A percentile compares a stretch with the other conserved stretches of the same genome.
phyloP scores from a whole-genome alignment of 2,888 invertebrate species.

The Synergus laeviventris region DNA sequence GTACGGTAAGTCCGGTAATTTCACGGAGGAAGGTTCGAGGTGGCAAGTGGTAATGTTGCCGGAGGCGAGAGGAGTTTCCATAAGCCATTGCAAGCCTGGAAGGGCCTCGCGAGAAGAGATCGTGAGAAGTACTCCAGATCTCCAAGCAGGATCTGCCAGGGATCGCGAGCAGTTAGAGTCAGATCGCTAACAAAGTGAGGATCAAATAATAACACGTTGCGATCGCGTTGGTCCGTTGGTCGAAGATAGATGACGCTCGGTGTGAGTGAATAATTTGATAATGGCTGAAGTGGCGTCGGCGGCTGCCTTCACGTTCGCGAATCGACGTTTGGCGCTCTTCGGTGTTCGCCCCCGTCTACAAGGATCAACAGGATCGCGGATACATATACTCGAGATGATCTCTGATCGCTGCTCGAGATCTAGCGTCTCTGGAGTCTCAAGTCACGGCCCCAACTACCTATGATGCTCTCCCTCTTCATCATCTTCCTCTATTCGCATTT shows the following conservation, averaged over 20 bases:
- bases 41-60: conserved; percentile 24
- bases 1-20: conserved; percentile 25
- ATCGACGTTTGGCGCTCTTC: conserved; percentile 36
- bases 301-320: conserved; percentile 55
- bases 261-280: conserved; percentile 75
- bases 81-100: conserved; percentile 16
- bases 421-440: conserved; percentile 53
- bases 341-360: conserved; percentile 41
- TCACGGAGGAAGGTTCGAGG: conserved; percentile 10
- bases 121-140: conserved; percentile 71
- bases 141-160: conserved; percentile 64
- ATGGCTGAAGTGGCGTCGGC: conserved; percentile 64
- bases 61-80: conserved; percentile 38
- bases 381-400: conserved; percentile 61
- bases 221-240: conserved; percentile 64
- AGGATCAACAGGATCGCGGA: conserved; percentile 29
- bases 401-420: conserved; percentile 67
- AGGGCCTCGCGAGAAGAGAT: conserved; percentile 50
- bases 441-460: conserved; percentile 26
- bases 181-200: conserved; percentile 75
- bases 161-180: conserved; percentile 64
- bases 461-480: conserved; percentile 19
- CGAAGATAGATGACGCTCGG: conserved; percentile 72
- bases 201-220: conserved; percentile 75
- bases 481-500: conserved; percentile 28